Evolutionary conservation across 1,140 invertebrate genomes (phyloP).

Genomic region (Periplaneta americana): DNA sequence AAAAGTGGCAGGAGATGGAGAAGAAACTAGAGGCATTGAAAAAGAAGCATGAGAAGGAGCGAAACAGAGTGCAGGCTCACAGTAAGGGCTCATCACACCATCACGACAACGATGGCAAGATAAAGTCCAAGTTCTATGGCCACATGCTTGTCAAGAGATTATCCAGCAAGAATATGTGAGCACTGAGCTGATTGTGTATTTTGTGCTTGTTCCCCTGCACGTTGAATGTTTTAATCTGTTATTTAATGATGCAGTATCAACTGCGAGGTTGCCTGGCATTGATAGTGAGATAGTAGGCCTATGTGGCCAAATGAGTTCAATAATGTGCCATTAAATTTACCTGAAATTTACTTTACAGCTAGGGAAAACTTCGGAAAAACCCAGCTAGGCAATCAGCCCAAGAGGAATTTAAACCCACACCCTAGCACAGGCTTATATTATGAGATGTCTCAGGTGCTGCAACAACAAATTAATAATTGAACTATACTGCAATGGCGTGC

Average conservation of each 20-base stretch:
- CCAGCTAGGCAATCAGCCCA: too few relatives aligned
- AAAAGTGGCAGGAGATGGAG: slow-evolving; percentile 76
- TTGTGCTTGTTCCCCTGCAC: background rate
- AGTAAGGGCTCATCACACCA: slow-evolving; percentile 42
- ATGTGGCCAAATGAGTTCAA: too few relatives aligned
- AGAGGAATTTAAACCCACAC: too few relatives aligned
- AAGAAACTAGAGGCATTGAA: slow-evolving; percentile 79
- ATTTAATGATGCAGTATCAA: background rate
- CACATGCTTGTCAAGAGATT: slow-evolving; percentile 69
- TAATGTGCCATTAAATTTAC: too few relatives aligned
- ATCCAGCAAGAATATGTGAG: slow-evolving; percentile 56
- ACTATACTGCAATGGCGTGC: too few relatives aligned
- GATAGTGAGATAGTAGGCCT: too few relatives aligned
- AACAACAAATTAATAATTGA: too few relatives aligned
- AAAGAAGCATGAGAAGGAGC: slow-evolving; percentile 84
- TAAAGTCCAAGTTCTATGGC: slow-evolving; percentile 63
- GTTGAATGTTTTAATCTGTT: background rate
- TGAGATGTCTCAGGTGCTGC: too few relatives aligned
- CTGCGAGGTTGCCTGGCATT: too few relatives aligned
- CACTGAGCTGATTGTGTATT: background rate
- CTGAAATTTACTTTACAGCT: too few relatives aligned
- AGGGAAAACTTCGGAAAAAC: too few relatives aligned
- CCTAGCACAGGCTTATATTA: too few relatives aligned
- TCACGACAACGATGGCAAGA: slow-evolving; percentile 48
- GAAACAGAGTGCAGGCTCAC: slow-evolving; percentile 49